Base-by-base conservation (phyloP, 1,140 invertebrate genomes). In the Gonioctena quinquepunctata region DNA sequence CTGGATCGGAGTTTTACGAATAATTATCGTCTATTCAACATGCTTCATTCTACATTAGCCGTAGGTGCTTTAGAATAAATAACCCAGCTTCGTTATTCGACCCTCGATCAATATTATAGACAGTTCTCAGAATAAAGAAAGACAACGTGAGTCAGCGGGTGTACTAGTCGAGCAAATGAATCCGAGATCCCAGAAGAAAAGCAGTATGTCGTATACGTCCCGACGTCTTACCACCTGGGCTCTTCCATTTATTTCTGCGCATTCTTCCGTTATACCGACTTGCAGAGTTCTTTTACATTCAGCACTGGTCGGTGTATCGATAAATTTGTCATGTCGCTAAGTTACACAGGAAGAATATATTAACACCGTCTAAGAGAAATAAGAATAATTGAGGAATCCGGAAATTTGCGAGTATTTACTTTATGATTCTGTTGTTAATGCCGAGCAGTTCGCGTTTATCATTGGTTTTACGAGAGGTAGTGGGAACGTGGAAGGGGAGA, bases 301-400 rank as follows among this genome's bases (percentile, higher is more conserved):
- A 60, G 27, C 42, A 27, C 28, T 27, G 49, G 56, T 54, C 42
- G 16, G 33, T 60, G 68, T 68, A 66, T 70, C 71, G 71, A 75
- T 75, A 75, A 75, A 75, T 75, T 72, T 72, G 74, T 73, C 74
- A 54, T 73, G 74, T 73, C 70, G 64, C 57, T 66, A 63, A 72
- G 22, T 68, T 69, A 75, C 62, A 70, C 57, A 67, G 71, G 68
- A 73, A 73, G 71, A 75, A 75, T 75, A 75, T 73, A 75, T 75
- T 75, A 75, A 70, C 66, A 72, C 64, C 69, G 62, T 25, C 48
- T 56, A 70, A 56, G 27, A 59, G 61, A 63, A 60, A 69, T 62
- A 70, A 63, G 69, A 74, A 70, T 60, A 70, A 64, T 50, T 59
- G 42, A 66, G 68, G 74, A 75, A 75, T 75, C 68, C 71, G 71